Conservation (phyloP, 2,888 invertebrate species). For the Lucinisca nassula region DNA sequence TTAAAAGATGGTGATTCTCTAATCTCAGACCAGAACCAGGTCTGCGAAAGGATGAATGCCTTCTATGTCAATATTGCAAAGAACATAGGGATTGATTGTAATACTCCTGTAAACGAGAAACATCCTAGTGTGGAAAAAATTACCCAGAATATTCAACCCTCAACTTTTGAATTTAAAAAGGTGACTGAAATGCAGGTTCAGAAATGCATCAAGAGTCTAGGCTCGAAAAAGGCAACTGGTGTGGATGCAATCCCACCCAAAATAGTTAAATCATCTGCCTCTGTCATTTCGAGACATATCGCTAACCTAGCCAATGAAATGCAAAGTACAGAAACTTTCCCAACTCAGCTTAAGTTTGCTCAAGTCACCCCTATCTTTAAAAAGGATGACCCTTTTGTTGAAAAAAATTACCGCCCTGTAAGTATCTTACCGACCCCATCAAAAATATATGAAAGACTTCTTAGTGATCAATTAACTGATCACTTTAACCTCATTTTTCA, state of each 20-base stretch:
- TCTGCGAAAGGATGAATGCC: constrained; percentile 19
- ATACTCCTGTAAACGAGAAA: neutral
- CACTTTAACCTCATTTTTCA: constrained; percentile 25
- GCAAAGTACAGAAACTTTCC: neutral
- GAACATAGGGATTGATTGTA: constrained; percentile 18
- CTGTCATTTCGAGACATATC: neutral
- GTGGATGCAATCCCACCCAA: constrained; percentile 33
- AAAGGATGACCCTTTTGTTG: constrained; percentile 35
- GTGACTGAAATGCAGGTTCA: neutral
- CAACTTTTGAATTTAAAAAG: neutral
- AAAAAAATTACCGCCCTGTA: constrained; percentile 33
- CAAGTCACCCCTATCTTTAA: constrained; percentile 37
- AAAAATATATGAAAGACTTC: constrained; percentile 24
- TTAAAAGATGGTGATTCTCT: constrained; percentile 8
- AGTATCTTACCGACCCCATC: constrained; percentile 24
- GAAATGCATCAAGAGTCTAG: neutral
- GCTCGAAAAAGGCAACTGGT: constrained; percentile 36
- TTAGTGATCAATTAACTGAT: constrained; percentile 17
- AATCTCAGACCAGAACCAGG: neutral
- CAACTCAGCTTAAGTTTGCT: neutral
- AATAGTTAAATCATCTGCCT: neutral
- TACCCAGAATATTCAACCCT: neutral
- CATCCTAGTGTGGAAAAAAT: constrained; percentile 23
- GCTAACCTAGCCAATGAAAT: neutral
- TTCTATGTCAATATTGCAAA: constrained; percentile 37